Conservation (phyloP, 2,888 invertebrate genomes). For the Sesia bembeciformis region DNA sequence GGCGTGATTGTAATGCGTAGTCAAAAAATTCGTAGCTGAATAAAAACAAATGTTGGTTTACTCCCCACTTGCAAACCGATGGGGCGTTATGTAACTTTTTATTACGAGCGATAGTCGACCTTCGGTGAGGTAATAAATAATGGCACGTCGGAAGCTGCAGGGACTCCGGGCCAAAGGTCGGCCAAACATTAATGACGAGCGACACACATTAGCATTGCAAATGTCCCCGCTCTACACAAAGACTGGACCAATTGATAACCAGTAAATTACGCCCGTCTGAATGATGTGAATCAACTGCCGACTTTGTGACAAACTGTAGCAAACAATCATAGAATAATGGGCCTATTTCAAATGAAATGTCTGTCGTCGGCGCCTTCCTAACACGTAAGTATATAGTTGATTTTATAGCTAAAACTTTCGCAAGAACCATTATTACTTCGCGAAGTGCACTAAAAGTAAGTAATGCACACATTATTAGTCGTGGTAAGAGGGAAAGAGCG, state of each 20-base stretch:
- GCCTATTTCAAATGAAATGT: slow-evolving; percentile 17
- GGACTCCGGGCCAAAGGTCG: slow-evolving; percentile 14
- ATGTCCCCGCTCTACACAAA: slow-evolving; percentile 12
- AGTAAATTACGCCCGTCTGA: slow-evolving; percentile 12
- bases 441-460: slow-evolving; percentile 47
- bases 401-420: slow-evolving; percentile 38
- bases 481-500: background rate
- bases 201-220: slow-evolving; percentile 23
- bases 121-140: slow-evolving; percentile 11
- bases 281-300: slow-evolving; percentile 10
- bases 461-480: slow-evolving; percentile 14
- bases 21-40: background rate
- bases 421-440: slow-evolving; percentile 48
- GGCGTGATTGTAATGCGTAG: no score
- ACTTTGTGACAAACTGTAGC: slow-evolving; percentile 13
- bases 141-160: slow-evolving; percentile 9
- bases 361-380: slow-evolving; percentile 7
- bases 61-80: background rate
- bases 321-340: slow-evolving; percentile 17
- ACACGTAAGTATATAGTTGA: slow-evolving; percentile 15
- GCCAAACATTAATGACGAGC: slow-evolving; percentile 17
- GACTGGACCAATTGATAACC: slow-evolving; percentile 17
- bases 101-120: slow-evolving; percentile 3
- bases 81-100: background rate
- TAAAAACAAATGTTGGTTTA: background rate